A percentile compares a stretch with the other conserved stretches of the same genome.
phyloP scores from a whole-genome alignment of 2,888 invertebrate genomes.

The Orthosia cruda region DNA sequence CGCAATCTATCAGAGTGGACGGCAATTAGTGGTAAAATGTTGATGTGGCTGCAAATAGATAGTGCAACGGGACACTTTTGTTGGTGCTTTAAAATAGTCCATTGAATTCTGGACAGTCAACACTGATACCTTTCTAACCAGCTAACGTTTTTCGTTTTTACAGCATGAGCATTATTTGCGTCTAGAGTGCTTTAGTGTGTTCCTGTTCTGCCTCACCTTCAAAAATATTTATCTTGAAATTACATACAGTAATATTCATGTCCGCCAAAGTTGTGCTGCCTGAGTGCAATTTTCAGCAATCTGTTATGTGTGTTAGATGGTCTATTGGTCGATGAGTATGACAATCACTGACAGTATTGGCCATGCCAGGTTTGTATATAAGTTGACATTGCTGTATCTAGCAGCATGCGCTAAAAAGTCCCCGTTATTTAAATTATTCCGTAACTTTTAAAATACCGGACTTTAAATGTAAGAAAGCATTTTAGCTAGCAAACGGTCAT shows the following conservation, averaged over 20 bases:
- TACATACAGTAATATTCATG: no score
- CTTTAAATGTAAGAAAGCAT: background rate
- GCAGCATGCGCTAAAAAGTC: background rate
- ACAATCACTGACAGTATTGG: background rate
- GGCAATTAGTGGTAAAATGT: constrained; percentile 36
- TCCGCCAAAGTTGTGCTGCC: no score
- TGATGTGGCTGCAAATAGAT: constrained; percentile 33
- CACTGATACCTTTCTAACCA: no score
- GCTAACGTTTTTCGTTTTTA: background rate
- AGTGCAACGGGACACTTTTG: constrained; percentile 11
- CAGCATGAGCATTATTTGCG: background rate
- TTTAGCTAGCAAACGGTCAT: background rate
- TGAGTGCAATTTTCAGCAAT: no score
- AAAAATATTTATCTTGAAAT: no score
- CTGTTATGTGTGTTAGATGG: no score
- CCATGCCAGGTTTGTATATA: background rate
- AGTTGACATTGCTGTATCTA: background rate
- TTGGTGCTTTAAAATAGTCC: background rate
- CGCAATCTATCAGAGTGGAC: constrained; percentile 26
- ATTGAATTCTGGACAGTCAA: background rate
- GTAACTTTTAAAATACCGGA: background rate
- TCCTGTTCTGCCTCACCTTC: no score
- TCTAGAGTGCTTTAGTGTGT: no score
- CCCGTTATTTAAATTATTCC: background rate
- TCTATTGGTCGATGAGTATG: no score